A percentile compares a stretch with the other conserved stretches of the same genome.
These are phyloP conservation scores for Sprattus sprattus DNA, from an alignment of 2,113 vertebrate genomes.

Conservation along the genomic window DNA sequence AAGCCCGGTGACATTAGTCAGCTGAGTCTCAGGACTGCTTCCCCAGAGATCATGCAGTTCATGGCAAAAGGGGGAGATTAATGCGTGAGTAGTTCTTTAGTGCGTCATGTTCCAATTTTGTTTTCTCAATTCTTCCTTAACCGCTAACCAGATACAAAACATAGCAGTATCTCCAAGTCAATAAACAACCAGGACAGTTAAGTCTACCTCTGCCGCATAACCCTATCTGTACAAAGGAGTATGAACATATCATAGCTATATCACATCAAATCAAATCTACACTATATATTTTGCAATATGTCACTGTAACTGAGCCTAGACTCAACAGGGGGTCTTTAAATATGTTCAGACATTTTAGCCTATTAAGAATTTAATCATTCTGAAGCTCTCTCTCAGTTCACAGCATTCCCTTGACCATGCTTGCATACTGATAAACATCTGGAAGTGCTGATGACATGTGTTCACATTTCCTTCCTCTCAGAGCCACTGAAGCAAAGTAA, in stretches of 20 bases:
- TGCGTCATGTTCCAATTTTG: not conserved
- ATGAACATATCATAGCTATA: not conserved
- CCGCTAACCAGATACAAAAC: not conserved
- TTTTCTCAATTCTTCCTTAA: not conserved
- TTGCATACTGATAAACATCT: too few relatives aligned
- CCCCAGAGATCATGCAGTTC: not conserved
- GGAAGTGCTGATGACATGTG: too few relatives aligned
- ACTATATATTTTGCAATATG: not conserved
- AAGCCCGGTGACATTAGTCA: conserved; percentile 21
- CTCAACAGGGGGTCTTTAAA: too few relatives aligned
- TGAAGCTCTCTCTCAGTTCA: not conserved
- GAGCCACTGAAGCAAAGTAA: too few relatives aligned
- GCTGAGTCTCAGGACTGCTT: not conserved
- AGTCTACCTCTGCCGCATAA: not conserved
- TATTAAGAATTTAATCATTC: not conserved
- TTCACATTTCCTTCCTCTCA: too few relatives aligned
- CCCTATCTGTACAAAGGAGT: not conserved
- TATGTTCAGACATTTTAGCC: not conserved
- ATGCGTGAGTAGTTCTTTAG: not conserved
- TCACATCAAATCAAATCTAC: too few relatives aligned
- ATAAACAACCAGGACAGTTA: not conserved
- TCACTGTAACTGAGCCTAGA: too few relatives aligned
- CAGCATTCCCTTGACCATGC: not conserved
- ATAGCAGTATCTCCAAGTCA: not conserved
- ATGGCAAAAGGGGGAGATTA: not conserved